Evolutionary conservation across 2,888 invertebrate genomes (phyloP).

Genomic region (Gymnocheta viridis): DNA sequence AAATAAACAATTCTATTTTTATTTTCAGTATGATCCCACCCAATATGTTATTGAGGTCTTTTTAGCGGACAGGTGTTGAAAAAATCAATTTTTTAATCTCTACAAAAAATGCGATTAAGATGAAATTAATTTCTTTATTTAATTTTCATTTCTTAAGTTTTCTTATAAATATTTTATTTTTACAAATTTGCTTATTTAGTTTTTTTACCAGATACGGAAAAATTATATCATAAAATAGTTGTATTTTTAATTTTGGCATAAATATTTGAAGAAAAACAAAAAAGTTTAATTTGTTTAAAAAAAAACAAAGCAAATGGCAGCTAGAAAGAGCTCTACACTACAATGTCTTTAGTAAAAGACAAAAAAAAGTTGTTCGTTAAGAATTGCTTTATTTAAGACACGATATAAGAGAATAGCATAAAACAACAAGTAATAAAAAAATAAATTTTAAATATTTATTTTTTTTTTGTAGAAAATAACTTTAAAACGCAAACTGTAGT

Average conservation of each 20-base stretch:
- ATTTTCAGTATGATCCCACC: constrained; percentile 2
- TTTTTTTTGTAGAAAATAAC: neutral
- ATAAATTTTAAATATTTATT: neutral
- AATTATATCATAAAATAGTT: constrained; percentile 60
- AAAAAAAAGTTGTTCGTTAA: constrained; percentile 14
- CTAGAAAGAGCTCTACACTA: constrained; percentile 49
- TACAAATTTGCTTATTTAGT: neutral
- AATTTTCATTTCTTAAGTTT: neutral
- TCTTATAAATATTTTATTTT: constrained; percentile 59
- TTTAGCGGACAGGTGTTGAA: constrained; percentile 48
- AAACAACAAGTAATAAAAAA: neutral
- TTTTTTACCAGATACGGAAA: neutral
- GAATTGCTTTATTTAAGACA: constrained; percentile 1
- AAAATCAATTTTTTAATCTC: constrained; percentile 16
- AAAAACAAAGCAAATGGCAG: constrained; percentile 58
- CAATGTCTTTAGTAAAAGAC: too few species aligned
- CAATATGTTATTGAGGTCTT: constrained; percentile 23
- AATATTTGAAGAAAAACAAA: constrained; percentile 58
- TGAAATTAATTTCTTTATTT: too few species aligned
- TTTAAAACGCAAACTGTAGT: neutral
- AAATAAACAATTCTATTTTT: constrained; percentile 34
- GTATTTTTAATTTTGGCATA: constrained; percentile 76
- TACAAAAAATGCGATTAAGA: too few species aligned
- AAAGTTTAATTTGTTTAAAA: constrained; percentile 30
- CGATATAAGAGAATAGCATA: too few species aligned